These are phyloP conservation scores for Poecile montanus DNA, from an alignment of 2,797 vertebrate species.

Conservation along the genomic window DNA sequence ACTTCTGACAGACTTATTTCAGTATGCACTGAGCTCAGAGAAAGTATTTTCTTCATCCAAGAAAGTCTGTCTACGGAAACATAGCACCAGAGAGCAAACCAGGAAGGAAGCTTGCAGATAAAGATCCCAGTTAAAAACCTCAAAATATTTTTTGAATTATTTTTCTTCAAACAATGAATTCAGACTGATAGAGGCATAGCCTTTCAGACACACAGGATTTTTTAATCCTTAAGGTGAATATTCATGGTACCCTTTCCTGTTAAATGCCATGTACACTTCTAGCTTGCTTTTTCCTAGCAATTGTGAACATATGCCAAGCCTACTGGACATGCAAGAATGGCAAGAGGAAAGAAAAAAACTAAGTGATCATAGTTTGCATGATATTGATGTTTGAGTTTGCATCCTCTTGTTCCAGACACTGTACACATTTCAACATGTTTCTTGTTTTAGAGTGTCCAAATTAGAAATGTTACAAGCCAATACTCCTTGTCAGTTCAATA, in stretches of 20 bases:
- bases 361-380: neutral
- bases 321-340: neutral
- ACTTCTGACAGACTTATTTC: neutral
- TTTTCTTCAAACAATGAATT: neutral
- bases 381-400: neutral
- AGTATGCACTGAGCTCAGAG: neutral
- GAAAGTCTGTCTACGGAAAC: neutral
- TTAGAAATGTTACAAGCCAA: neutral
- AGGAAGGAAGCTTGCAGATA: neutral
- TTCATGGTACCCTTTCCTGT: neutral
- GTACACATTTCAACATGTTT: neutral
- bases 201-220: neutral
- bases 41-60: neutral
- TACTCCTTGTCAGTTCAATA: neutral
- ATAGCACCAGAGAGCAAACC: neutral
- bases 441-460: neutral
- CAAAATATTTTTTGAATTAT: neutral
- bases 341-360: neutral
- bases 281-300: neutral
- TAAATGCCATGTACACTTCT: neutral
- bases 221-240: neutral
- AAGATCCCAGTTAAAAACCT: neutral
- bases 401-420: neutral
- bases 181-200: neutral
- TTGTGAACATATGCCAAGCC: neutral